phyloP scores from a whole-genome alignment of 2,113 vertebrate species.

The Paracanthobrama guichenoti region DNA sequence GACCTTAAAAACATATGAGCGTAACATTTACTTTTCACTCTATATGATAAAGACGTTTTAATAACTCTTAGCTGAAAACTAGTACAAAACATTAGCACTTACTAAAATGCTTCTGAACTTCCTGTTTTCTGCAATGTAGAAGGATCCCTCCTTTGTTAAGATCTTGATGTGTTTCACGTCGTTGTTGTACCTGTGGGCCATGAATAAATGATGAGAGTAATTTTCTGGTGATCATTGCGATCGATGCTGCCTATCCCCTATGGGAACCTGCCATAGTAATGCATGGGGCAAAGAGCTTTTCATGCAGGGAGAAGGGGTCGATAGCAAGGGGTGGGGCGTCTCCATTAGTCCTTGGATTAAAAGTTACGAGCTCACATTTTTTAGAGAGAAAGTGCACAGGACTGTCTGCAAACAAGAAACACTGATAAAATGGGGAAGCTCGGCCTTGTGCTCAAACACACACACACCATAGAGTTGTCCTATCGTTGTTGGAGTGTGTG shows the following conservation, averaged over 20 bases:
- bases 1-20: conserved; percentile 22
- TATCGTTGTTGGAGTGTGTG: not conserved
- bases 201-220: conserved; percentile 93
- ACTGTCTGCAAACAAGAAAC: not conserved
- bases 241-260: conserved; percentile 79
- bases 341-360: conserved; percentile 44
- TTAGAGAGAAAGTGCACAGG: conserved; percentile 15
- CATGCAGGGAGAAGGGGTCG: conserved; percentile 71
- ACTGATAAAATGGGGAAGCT: not conserved
- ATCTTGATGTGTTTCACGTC: conserved; percentile 99
- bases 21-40: conserved; percentile 20
- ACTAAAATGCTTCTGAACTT: conserved; percentile 97
- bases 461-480: not conserved
- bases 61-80: conserved; percentile 43
- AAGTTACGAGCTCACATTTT: conserved; percentile 32
- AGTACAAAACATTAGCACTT: conserved; percentile 69
- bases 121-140: conserved; percentile 97
- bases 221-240: conserved; percentile 88
- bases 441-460: not conserved
- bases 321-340: conserved; percentile 37
- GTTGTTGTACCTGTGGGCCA: conserved; percentile 95
- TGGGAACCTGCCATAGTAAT: conserved; percentile 73
- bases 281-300: conserved; percentile 75
- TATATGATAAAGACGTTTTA: not conserved
- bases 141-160: conserved; percentile 91